Conservation (phyloP, 2,797 vertebrate genomes). For the Xenopus petersii region DNA sequence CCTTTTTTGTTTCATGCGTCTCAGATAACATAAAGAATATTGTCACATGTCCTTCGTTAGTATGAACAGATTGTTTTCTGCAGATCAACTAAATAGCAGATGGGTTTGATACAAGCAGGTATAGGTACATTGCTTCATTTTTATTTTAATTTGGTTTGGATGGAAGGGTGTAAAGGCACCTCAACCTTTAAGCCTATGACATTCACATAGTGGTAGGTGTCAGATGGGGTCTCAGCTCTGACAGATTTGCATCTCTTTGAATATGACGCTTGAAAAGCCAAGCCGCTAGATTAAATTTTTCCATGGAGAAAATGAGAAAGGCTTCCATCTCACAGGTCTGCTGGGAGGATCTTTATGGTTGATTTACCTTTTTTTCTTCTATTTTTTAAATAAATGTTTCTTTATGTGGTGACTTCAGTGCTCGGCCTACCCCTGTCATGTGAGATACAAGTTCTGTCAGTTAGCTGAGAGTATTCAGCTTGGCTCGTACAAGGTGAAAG, state of each 20-base stretch:
- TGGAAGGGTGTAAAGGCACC: conserved; percentile 64
- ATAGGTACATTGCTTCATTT: conserved; percentile 53
- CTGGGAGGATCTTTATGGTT: conserved; percentile 96
- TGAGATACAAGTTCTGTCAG: conserved; percentile 63
- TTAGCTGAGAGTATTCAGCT: conserved; percentile 59
- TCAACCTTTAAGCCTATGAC: conserved; percentile 79
- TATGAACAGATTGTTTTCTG: conserved; percentile 54
- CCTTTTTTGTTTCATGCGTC: neutral
- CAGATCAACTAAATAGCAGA: conserved; percentile 55
- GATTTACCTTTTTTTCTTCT: conserved; percentile 68
- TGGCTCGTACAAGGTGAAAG: conserved; percentile 66
- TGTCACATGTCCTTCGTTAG: conserved; percentile 49
- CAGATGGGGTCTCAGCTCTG: conserved; percentile 84
- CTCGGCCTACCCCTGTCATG: conserved; percentile 63
- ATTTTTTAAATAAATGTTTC: conserved; percentile 75
- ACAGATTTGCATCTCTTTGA: conserved; percentile 96
- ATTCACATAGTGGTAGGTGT: conserved; percentile 81
- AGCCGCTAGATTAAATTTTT: conserved; percentile 97
- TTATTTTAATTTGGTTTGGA: conserved; percentile 60
- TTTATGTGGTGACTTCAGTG: conserved; percentile 70
- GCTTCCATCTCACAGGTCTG: conserved; percentile 90
- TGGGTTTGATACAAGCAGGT: conserved; percentile 51
- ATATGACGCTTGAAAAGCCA: conserved; percentile 85
- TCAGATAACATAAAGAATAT: neutral
- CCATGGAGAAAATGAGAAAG: conserved; percentile 98